Conservation (phyloP, 92 coral and sea anemone genomes). For the Umimayanthus kanabou region DNA sequence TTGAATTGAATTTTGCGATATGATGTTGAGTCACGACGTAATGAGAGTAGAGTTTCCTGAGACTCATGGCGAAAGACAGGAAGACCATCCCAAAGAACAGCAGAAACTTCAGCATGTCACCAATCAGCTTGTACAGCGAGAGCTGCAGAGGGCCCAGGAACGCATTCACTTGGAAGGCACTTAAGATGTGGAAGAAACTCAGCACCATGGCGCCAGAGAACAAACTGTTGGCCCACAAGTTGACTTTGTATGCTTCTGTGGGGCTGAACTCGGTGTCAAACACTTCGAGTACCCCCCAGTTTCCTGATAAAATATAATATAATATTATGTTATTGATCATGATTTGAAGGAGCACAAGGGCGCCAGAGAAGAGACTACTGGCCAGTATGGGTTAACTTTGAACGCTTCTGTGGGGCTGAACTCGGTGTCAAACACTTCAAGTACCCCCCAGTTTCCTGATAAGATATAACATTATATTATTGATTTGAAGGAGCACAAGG, state of each 20-base stretch:
- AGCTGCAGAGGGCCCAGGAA: constrained; percentile 80
- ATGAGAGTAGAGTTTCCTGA: constrained; percentile 84
- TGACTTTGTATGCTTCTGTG: constrained; percentile 39
- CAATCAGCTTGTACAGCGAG: constrained; percentile 70
- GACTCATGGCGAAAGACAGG: constrained; percentile 76
- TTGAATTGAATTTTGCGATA: constrained; percentile 19
- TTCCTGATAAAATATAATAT: constrained; percentile 14
- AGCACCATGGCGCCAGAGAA: constrained; percentile 69
- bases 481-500: too few relatives aligned
- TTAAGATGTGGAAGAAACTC: constrained; percentile 64
- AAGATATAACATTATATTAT: neutral
- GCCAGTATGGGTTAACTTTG: constrained; percentile 29
- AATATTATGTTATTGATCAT: neutral
- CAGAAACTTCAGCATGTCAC: constrained; percentile 76
- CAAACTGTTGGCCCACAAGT: constrained; percentile 57
- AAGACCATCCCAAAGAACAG: constrained; percentile 69
- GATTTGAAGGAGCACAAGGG: neutral
- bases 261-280: constrained; percentile 42
- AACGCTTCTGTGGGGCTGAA: constrained; percentile 44
- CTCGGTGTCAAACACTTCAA: constrained; percentile 19
- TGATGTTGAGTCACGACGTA: constrained; percentile 65
- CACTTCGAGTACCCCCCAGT: constrained; percentile 52
- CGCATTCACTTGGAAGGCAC: constrained; percentile 66
- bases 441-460: constrained; percentile 54
- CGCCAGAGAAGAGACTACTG: constrained; percentile 44